A percentile compares a stretch with the other conserved stretches of the same genome.
Evolutionary conservation across 1,140 invertebrate species (phyloP).

Genomic region (Conus betulinus): DNA sequence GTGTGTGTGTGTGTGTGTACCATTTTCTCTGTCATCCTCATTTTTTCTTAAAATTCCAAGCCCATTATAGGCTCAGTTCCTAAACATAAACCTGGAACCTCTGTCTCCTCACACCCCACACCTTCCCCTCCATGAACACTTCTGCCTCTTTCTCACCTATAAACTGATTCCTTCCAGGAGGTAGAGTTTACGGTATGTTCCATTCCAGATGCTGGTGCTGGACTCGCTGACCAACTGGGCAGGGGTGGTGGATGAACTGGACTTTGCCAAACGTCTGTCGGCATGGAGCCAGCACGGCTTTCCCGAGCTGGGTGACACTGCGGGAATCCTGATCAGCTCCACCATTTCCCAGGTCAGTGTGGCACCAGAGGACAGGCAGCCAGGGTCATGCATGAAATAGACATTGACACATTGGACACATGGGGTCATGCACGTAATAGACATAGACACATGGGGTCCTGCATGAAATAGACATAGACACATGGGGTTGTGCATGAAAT

Average conservation of each 20-base stretch:
- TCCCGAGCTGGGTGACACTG: conserved; percentile 66
- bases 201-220: conserved; percentile 70
- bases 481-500: too few species aligned
- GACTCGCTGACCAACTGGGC: conserved; percentile 75
- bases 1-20: too few species aligned
- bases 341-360: conserved; percentile 67
- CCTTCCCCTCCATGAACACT: background rate
- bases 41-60: background rate
- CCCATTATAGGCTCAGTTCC: background rate
- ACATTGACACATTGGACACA: too few species aligned
- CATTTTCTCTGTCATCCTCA: too few species aligned
- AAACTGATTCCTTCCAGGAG: background rate
- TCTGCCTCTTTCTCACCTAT: background rate
- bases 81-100: too few species aligned
- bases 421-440: too few species aligned
- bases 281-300: conserved; percentile 70
- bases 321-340: conserved; percentile 68
- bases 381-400: too few species aligned
- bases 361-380: too few species aligned
- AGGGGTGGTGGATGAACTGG: conserved; percentile 76
- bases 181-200: background rate
- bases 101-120: background rate
- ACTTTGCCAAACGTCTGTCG: conserved; percentile 72
- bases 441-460: too few species aligned
- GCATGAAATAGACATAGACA: too few species aligned